Base-by-base conservation (phyloP, 2,888 invertebrate species). In the Gymnoscelis rufifasciata region DNA sequence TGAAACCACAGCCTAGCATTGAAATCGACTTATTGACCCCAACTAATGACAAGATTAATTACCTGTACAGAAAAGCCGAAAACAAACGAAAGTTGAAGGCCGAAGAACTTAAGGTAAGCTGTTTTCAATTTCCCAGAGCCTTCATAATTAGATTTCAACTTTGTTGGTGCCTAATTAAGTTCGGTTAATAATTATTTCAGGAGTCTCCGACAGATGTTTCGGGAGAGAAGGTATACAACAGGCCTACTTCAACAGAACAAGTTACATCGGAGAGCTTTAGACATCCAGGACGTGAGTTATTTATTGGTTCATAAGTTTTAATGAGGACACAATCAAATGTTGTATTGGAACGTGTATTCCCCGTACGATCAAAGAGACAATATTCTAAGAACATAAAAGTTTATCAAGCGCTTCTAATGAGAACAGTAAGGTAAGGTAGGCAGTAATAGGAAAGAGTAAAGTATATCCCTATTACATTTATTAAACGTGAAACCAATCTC, bases 1-100 rank as follows among this genome's bases (percentile, higher is more conserved):
- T 72, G 62, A 82, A 68, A 54, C 84, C 71, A 54, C 72, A 60
- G 59, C 66, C 66, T n/a, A 70, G 56, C 46, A 56, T 60, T 15
- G 80, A 81, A 59, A 63, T 64, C 26, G 74, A 73, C 38, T 69
- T 72, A 55, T 60, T 65, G 45, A 59, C 62, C 41, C 66, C 74
- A 12, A 47, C 52, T 14, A 77, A 80, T 43, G 82, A 83, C 27
- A 86, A 87, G 62, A 78, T 74, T 47, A 60, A 75, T 54, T 80
- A 84, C 54, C 74, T 82, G 35, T 79, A 81, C 54, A 83, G 89
- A 56, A 88, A 90, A 68, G 74, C 82, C 27, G 86, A 90, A 62
- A 83, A 90, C 63, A 88, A 89, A 69, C 83, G 84, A 50, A 80
- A 83, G 62, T 63, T 84, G 29, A 80, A 76, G 56, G 67, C 76